Evolutionary conservation across 2,888 invertebrate genomes (phyloP), one percentile per base, ranked within the genome.

Genomic region (Hydrotaea cyrtoneurina): DNA sequence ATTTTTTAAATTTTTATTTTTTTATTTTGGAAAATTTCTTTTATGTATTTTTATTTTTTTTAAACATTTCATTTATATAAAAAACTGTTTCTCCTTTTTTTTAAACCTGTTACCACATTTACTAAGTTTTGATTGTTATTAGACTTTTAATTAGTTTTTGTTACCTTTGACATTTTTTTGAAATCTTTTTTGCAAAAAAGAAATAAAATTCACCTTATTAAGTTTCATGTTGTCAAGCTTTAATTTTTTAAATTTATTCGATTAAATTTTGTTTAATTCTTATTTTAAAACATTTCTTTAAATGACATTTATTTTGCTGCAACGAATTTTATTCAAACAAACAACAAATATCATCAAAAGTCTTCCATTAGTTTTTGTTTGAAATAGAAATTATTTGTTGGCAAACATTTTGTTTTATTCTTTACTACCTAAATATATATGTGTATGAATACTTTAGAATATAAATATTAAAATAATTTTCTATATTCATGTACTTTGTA

Each of bases 261-360:
- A 31, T 31, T 10, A 39, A 13, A 50, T n/a, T n/a, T 50, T 50
- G 3, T 10, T 43, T 43, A 7, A 13, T 43, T 50, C 2, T n/a
- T 50, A 13, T 50, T n/a, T 50, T n/a, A 4, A n/a, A n/a, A n/a
- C 13, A 15, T 50, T 50, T 50, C 2, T 50, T n/a, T 5, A 50
- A 13, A n/a, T n/a, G 13, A 50, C 1, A 50, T 50, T 50, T 62
- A 62, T 26, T 23, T 62, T 62, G 39, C 39, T 39, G 3, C 8
- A 62, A 36, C 43, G 31, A 80, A 69, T 72, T 31, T 80, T 76
- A 82, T 72, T 46, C 75, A 82, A 79, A 78, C 73, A 72, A 62
- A 86, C 81, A 83, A 87, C 87, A 87, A 87, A 69, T 86, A 87
- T 87, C 86, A 59, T 83, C 76, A 76, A 86, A 86, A 86, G 87